phyloP scores from a whole-genome alignment of 2,888 invertebrate genomes.

The Drosophila robusta region DNA sequence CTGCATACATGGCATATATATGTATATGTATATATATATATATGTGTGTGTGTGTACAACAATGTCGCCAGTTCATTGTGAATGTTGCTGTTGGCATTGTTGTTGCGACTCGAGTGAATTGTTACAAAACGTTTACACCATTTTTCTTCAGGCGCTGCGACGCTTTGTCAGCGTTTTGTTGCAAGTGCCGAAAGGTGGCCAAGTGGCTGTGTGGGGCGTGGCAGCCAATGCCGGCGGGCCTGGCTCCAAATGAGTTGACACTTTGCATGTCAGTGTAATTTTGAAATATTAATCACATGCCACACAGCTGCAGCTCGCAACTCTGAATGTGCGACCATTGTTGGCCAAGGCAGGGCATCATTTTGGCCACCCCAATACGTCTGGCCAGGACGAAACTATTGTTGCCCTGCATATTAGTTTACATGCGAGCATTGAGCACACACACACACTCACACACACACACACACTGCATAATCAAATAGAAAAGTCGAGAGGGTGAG shows the following conservation, averaged over 20 bases:
- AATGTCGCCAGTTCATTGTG: slow-evolving; percentile 43
- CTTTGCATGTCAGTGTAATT: slow-evolving; percentile 81
- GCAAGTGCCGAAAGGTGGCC: slow-evolving; percentile 55
- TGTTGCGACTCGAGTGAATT: slow-evolving; percentile 62
- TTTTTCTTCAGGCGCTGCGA: slow-evolving; percentile 55
- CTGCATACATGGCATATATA: not conserved
- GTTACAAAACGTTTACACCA: slow-evolving; percentile 75
- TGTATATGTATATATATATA: not conserved
- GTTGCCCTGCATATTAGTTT: slow-evolving; percentile 72
- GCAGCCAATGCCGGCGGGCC: slow-evolving; percentile 35
- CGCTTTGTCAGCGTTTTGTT: slow-evolving; percentile 67
- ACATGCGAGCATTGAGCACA: slow-evolving; percentile 63
- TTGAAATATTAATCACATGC: slow-evolving; percentile 80
- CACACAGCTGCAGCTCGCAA: slow-evolving; percentile 51
- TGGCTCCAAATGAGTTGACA: slow-evolving; percentile 76
- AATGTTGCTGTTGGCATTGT: slow-evolving; percentile 1
- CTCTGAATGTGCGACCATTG: slow-evolving; percentile 28
- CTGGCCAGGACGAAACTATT: slow-evolving; percentile 54
- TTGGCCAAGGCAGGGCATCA: slow-evolving; percentile 70
- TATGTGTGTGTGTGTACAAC: not conserved
- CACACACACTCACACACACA: slow-evolving; percentile 19
- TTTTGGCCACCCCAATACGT: not conserved
- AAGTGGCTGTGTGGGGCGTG: slow-evolving; percentile 26
- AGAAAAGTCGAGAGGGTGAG: slow-evolving; percentile 54
- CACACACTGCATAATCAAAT: slow-evolving; percentile 73